These are phyloP conservation scores for Eilema sororculum DNA, from an alignment of 2,888 invertebrate species.

Conservation along the genomic window DNA sequence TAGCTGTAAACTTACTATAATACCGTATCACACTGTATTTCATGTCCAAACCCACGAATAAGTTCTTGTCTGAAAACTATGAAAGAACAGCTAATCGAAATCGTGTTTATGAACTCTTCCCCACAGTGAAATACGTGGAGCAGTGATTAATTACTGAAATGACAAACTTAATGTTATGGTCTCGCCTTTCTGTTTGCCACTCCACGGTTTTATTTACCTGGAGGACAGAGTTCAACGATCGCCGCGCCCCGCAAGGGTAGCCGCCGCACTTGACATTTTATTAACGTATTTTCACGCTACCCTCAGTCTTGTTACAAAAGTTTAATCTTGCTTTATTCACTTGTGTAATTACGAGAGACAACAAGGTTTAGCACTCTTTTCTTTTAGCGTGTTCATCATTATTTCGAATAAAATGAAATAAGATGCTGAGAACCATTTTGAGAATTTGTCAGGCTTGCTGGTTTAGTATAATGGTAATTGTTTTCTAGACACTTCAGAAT, in stretches of 20 bases:
- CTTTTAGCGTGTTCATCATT: neutral
- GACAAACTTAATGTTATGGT: conserved; percentile 2
- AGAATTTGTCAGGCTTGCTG: neutral
- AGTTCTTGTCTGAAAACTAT: neutral
- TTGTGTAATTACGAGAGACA: conserved; percentile 6
- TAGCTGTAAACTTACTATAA: neutral
- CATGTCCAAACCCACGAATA: neutral
- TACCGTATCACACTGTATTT: neutral
- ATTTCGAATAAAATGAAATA: neutral
- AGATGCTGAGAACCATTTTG: neutral
- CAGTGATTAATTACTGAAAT: conserved; percentile 8
- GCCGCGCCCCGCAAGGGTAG: conserved; percentile 68
- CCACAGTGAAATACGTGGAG: neutral
- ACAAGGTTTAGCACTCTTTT: neutral
- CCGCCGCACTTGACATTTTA: conserved; percentile 54
- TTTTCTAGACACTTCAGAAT: neutral
- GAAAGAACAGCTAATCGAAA: neutral
- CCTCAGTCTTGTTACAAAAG: conserved; percentile 31
- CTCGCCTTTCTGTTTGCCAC: conserved; percentile 5
- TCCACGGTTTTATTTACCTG: conserved; percentile 22
- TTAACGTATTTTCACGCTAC: conserved; percentile 44
- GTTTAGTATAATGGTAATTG: neutral
- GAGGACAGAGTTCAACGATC: conserved; percentile 74
- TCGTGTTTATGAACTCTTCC: neutral
- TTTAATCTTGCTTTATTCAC: conserved; percentile 23